Percentiles rank a stretch among this genome's conserved stretches.
Conservation (phyloP, 2,888 invertebrate species). For the Ophion slaviceki region DNA sequence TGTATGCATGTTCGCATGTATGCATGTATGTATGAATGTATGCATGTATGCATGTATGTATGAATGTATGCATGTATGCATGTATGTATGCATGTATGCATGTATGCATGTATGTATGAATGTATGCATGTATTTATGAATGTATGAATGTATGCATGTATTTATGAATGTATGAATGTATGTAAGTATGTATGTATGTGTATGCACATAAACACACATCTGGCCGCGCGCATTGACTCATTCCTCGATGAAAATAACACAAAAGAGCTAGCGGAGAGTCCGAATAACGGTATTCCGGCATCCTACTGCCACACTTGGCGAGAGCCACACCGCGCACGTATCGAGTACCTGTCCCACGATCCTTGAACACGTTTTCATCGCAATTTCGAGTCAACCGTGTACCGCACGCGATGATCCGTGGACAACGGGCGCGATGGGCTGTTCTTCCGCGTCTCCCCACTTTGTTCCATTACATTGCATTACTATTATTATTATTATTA, state of each 20-base stretch:
- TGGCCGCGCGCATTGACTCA: constrained; percentile 18
- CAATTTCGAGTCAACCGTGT: constrained; percentile 33
- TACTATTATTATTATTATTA: not conserved
- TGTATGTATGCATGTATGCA: no score
- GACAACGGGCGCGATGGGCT: not conserved
- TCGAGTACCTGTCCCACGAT: constrained; percentile 59
- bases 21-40: no score
- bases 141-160: no score
- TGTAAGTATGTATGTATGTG: no score
- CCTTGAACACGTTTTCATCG: constrained; percentile 52
- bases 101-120: no score
- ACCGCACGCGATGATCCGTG: not conserved
- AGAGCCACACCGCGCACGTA: constrained; percentile 45
- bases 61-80: no score
- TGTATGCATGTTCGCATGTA: no score
- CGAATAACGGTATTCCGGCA: constrained; percentile 81
- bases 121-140: no score
- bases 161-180: no score
- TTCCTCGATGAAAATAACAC: constrained; percentile 76
- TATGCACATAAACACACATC: constrained; percentile 22
- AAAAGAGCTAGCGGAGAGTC: constrained; percentile 76
- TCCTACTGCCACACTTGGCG: constrained; percentile 83
- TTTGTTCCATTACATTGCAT: constrained; percentile 5
- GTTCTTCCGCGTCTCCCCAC: constrained; percentile 21
- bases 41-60: no score